Percentiles rank a stretch among this genome's conserved stretches.
Evolutionary conservation across 1,140 invertebrate species (phyloP).

Genomic region (Danaus melanippus): DNA sequence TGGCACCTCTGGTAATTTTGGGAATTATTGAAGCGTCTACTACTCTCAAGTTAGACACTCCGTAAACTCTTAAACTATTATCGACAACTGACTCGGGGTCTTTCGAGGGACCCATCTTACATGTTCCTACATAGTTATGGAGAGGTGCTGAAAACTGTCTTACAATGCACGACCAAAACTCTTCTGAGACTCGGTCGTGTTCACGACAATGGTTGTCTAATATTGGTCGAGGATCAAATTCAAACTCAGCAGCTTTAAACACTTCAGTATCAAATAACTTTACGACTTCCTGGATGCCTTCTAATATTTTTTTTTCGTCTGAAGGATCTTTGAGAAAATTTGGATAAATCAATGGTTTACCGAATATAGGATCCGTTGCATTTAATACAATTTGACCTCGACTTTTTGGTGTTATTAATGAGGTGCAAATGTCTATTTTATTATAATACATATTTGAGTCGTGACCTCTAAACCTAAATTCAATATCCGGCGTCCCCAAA

Average conservation of each 20-base stretch:
- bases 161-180: conserved; percentile 85
- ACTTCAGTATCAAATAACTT: conserved; percentile 71
- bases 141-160: conserved; percentile 75
- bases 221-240: conserved; percentile 58
- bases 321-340: conserved; percentile 84
- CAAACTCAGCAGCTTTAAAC: conserved; percentile 64
- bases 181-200: conserved; percentile 73
- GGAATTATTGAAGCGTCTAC: conserved; percentile 87
- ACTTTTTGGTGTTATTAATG: conserved; percentile 81
- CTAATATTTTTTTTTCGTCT: conserved; percentile 80
- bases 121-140: conserved; percentile 82
- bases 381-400: conserved; percentile 78
- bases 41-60: conserved; percentile 78
- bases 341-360: conserved; percentile 83
- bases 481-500: conserved; percentile 71
- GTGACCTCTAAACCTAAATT: conserved; percentile 72
- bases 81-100: conserved; percentile 84
- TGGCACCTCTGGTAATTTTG: conserved; percentile 78
- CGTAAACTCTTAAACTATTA: conserved; percentile 79
- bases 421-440: conserved; percentile 75
- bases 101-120: conserved; percentile 81
- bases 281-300: conserved; percentile 74
- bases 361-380: conserved; percentile 79
- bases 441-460: conserved; percentile 75
- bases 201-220: conserved; percentile 71